Base-by-base conservation (phyloP, 37 sponge, comb jelly and placozoan species). In the Hexactinellida sp. region DNA sequence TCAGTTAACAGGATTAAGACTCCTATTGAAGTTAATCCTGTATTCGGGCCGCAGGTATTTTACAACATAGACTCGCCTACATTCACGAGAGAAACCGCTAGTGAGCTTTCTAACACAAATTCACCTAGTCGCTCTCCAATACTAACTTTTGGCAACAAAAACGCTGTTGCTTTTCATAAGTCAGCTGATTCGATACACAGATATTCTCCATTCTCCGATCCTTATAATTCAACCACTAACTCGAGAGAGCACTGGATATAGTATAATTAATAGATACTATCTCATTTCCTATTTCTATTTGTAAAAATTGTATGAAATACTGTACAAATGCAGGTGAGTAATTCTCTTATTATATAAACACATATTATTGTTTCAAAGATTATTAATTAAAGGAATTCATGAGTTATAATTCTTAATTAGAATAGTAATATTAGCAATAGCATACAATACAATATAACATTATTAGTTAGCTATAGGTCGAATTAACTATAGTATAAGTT, bases 221-320 rank as follows among this genome's bases (percentile, higher is more conserved):
- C 13, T 13, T 41, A 13, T 41, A 5, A 41, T 13, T 16, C 13
- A 16, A 25, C 76, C 1, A 23, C 76, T n/a, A 63, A 63, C 5
- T 63, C 76, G 34, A 63, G 76, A 63, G 76, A 63, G 30, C 76
- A 63, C 34, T 63, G 76, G 76, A n/a, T 63, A 25, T 63, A 63
- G 13, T 3, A 23, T 21, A 1, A 25, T 28, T 32, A 16, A 19
- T 47, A 19, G 9, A 9, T 47, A 19, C 52, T 19, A 47, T 19
- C 9, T 47, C 9, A 19, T 47, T 47, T 47, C 52, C 16, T 47
- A 19, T 47, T 47, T 47, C 13, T 47, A 47, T 47, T 47, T 47
- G n/a, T n/a, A n/a, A n/a, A n/a, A n/a, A n/a, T 47, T 47, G 52
- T 47, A 47, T 47, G 16, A 47, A 47, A 47, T 47, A 47, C 52